These are phyloP conservation scores for Ursus arctos DNA, from an alignment of 2,113 vertebrate genomes.

Conservation along the genomic window DNA sequence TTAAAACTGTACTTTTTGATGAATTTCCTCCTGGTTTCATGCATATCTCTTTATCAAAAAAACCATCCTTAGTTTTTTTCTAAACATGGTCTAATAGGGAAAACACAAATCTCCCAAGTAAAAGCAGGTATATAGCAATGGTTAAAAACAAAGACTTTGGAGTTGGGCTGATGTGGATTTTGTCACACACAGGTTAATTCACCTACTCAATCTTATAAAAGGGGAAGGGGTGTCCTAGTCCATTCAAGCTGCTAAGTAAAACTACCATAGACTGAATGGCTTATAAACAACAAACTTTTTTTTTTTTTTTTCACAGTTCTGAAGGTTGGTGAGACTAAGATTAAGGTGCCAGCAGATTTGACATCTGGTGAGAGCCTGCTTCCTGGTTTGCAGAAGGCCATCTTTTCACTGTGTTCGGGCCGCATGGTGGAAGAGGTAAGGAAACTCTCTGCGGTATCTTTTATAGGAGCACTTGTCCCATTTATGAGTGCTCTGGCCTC, in stretches of 20 bases:
- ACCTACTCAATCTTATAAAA: background rate
- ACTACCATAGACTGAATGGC: background rate
- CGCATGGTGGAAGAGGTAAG: background rate
- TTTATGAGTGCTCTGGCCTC: background rate
- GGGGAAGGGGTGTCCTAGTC: background rate
- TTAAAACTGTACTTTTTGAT: background rate
- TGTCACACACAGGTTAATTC: background rate
- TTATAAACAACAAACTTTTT: background rate
- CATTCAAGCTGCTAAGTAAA: background rate
- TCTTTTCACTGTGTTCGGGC: background rate
- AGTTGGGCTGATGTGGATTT: background rate
- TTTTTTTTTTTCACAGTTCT: background rate
- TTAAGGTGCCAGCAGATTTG: background rate
- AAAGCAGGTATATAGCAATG: background rate
- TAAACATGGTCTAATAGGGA: background rate
- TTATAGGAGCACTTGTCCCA: background rate
- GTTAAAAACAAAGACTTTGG: background rate
- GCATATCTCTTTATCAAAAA: background rate
- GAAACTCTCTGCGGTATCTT: background rate
- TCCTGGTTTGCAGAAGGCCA: background rate
- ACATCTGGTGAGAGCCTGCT: background rate
- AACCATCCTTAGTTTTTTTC: background rate
- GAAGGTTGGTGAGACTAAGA: background rate
- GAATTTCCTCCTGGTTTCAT: background rate
- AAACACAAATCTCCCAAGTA: background rate